Evolutionary conservation across 2,888 invertebrate species (phyloP), one percentile per base, ranked within the genome.

Genomic region (Willowsia nigromaculata): DNA sequence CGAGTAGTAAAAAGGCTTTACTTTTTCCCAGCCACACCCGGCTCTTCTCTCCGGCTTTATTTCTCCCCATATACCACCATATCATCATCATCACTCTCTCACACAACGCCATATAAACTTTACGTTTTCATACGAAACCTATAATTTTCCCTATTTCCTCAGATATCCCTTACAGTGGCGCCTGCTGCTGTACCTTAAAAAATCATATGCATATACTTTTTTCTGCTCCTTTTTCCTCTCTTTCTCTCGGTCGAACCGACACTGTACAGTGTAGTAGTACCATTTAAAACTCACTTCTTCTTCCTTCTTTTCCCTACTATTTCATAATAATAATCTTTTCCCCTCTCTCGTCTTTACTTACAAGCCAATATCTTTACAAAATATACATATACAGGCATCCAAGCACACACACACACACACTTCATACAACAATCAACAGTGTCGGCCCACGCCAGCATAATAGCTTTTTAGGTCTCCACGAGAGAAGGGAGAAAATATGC

Each of bases 1-100:
- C 3, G 2, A 18, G 18, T 18, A n/a, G 13, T 37, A 74, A 15
- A 53, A 30, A 53, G 76, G n/a, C 68, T 68, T 40, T 68, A 68
- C 68, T 80, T 65, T 85, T 85, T 80, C 85, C 85, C 85, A 85
- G 85, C 85, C 85, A 85, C 85, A 85, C 85, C 85, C 85, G 85
- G 85, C 85, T 85, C 62, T 74, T 76, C 37, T 68, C 85, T 85
- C 85, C 85, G 76, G 59, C 47, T 85, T 59, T 53, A 50, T 76
- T 76, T 84, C 11, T 80, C 33, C 27, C 78, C 30, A 47, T 27
- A 47, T 25, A 74, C 47, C n/a, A 47, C 37, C 40, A 37, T 18
- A 37, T 68, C 68, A 37, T 37, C 62, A 62, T 25, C 25, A 53
- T 9, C 25, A 18, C 62, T 62, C 25, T 30, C 37, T 18, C 68